Conservation (phyloP, 2,113 vertebrate genomes). For the Neolamprologus sp. region DNA sequence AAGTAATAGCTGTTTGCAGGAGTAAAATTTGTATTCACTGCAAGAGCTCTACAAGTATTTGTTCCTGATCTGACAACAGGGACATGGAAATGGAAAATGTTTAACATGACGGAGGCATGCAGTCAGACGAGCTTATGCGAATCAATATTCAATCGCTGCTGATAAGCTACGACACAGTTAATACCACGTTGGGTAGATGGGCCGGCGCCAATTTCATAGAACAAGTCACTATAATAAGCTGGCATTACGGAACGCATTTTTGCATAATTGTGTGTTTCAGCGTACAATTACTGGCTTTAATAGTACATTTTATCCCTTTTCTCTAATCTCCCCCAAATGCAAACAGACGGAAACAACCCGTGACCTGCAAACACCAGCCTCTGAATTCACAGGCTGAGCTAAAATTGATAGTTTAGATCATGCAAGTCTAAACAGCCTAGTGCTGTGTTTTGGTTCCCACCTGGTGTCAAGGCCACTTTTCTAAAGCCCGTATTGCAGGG, state of each 20-base stretch:
- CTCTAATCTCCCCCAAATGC: neutral
- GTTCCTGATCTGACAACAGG: neutral
- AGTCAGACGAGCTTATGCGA: neutral
- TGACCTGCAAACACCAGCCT: neutral
- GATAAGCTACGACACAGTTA: neutral
- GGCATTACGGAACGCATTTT: neutral
- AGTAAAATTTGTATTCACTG: neutral
- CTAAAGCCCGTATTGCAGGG: neutral
- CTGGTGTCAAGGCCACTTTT: neutral
- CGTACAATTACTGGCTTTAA: neutral
- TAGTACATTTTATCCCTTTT: neutral
- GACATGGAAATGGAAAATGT: neutral
- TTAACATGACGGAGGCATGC: neutral
- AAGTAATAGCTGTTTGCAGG: neutral
- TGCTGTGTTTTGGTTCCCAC: slow-evolving; percentile 5
- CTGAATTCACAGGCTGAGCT: neutral
- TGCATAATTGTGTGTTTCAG: neutral
- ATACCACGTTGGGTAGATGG: neutral
- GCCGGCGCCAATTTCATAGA: neutral
- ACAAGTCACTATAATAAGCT: neutral
- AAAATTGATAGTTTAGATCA: slow-evolving; percentile 6
- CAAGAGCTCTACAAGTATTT: neutral
- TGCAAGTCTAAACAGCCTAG: neutral
- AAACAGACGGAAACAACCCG: neutral
- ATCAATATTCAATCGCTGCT: slow-evolving; percentile 1